phyloP scores from a whole-genome alignment of 2,888 invertebrate species.

The Eupithecia centaureata region DNA sequence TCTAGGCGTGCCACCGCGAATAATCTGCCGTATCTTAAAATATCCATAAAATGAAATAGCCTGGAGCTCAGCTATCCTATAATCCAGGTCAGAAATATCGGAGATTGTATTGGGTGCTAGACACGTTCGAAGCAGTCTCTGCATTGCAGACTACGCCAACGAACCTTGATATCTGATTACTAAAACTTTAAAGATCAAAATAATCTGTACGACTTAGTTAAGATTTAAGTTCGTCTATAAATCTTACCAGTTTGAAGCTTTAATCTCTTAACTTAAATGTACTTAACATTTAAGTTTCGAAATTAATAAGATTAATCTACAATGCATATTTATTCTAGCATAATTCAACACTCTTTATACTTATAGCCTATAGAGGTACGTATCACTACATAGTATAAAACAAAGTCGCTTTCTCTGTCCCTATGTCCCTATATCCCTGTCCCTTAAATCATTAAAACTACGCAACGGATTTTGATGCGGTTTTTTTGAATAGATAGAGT shows the following conservation, averaged over 20 bases:
- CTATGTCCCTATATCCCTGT: no score
- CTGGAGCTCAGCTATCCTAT: conserved; percentile 13
- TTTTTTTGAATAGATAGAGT: no score
- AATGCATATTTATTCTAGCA: no score
- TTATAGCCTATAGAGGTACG: no score
- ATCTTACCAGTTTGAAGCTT: background rate
- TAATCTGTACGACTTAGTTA: background rate
- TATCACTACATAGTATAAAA: no score
- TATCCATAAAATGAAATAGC: conserved; percentile 19
- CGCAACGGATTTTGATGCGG: no score
- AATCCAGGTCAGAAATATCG: conserved; percentile 35
- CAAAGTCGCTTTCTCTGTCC: no score
- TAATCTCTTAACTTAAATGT: no score
- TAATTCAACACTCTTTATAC: no score
- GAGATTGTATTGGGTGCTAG: conserved; percentile 31
- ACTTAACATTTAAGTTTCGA: no score
- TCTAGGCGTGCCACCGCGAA: background rate
- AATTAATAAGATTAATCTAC: no score
- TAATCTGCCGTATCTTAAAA: conserved; percentile 7
- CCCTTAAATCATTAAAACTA: no score
- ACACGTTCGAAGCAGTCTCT: conserved; percentile 31
- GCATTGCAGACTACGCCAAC: conserved; percentile 38
- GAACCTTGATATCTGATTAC: conserved; percentile 5
- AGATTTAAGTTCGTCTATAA: background rate
- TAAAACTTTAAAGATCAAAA: background rate